Conservation (phyloP, 23 tunicate genomes). For the Botrylloides violaceus region DNA sequence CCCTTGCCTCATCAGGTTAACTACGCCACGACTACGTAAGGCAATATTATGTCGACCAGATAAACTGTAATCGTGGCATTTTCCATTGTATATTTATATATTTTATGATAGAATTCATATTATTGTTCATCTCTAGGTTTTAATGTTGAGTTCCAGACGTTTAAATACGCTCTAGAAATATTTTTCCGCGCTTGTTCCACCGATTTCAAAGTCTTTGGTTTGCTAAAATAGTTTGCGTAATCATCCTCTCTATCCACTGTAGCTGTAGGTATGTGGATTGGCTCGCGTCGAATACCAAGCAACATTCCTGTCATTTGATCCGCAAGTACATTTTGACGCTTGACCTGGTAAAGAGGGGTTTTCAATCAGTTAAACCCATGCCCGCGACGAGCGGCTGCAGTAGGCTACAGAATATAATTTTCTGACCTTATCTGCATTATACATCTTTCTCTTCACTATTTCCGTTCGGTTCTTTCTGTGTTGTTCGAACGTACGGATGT, state of each 20-base stretch:
- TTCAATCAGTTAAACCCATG: too few species aligned
- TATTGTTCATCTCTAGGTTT: background rate
- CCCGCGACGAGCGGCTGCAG: too few species aligned
- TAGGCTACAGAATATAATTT: background rate
- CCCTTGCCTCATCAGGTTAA: too few species aligned
- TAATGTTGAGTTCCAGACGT: conserved; percentile 13
- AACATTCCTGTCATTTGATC: conserved; percentile 10
- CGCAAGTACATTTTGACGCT: conserved; percentile 6
- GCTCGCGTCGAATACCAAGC: conserved; percentile 16
- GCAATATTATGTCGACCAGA: too few species aligned
- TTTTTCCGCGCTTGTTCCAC: conserved; percentile 19
- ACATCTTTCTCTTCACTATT: conserved; percentile 1
- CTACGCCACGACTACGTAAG: too few species aligned
- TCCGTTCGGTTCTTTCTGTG: conserved; percentile 14
- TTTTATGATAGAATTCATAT: too few species aligned
- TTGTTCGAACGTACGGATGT: conserved; percentile 30
- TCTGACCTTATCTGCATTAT: conserved; percentile 7
- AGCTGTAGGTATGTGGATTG: conserved; percentile 10
- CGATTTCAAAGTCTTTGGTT: conserved; percentile 13
- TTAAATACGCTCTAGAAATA: conserved; percentile 10
- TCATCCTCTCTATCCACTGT: conserved; percentile 1
- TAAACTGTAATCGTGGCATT: too few species aligned
- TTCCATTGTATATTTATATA: too few species aligned
- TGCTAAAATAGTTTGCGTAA: background rate
- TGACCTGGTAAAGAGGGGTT: too few species aligned